A percentile compares a stretch with the other conserved stretches of the same genome.
Evolutionary conservation across 1,140 invertebrate species (phyloP).

Genomic region (Drosophila mayri): DNA sequence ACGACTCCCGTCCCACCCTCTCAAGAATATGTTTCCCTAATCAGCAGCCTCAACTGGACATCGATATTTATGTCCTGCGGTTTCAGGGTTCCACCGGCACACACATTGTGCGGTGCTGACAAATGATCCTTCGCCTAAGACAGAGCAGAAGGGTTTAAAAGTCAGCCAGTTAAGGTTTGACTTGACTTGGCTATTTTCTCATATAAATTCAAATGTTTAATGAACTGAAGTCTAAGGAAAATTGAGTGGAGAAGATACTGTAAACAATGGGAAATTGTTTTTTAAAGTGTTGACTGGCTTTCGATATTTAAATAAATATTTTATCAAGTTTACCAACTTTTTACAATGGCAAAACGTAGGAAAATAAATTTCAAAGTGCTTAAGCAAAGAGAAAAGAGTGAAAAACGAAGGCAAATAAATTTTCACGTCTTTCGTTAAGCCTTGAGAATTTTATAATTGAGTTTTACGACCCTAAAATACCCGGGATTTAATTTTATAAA

Average conservation of each 20-base stretch:
- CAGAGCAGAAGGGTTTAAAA: constrained; percentile 9
- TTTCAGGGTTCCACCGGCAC: constrained; percentile 5
- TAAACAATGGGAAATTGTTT: constrained; percentile 1
- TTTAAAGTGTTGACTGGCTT: constrained; percentile 6
- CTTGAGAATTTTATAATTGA: not conserved
- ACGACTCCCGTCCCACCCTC: not conserved
- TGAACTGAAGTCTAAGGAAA: constrained; percentile 23
- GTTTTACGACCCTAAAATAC: not conserved
- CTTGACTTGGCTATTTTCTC: constrained; percentile 29
- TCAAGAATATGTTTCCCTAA: constrained; percentile 14
- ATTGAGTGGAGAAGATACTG: not conserved
- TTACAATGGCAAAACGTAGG: not conserved
- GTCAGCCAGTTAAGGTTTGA: constrained; percentile 16
- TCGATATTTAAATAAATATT: constrained; percentile 11
- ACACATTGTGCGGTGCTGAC: constrained; percentile 62
- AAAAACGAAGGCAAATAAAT: constrained; percentile 2
- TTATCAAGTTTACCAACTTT: constrained; percentile 1
- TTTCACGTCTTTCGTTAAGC: not conserved
- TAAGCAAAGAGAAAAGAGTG: not conserved
- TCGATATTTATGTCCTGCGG: constrained; percentile 74
- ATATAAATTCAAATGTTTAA: constrained; percentile 23
- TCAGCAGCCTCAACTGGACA: constrained; percentile 52
- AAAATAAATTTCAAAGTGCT: constrained; percentile 6
- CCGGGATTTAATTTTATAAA: not conserved
- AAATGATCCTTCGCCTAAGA: constrained; percentile 32